Base-by-base conservation (phyloP, 2,797 vertebrate species). In the Bovichtus variegatus region DNA sequence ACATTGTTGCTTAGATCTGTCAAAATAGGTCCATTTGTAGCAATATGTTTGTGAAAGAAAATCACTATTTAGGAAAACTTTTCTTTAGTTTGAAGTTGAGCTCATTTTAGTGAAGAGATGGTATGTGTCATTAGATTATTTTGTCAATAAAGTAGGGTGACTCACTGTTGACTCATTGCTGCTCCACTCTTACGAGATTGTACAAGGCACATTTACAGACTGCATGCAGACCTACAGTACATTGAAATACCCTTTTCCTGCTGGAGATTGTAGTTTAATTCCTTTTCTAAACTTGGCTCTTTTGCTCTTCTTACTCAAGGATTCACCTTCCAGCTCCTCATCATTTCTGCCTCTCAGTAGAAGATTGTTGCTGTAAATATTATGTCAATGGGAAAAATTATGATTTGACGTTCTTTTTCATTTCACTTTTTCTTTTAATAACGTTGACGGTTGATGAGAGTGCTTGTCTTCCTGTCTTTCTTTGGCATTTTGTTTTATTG, bases 401-500 rank as follows among this genome's bases (percentile, higher is more conserved):
- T 63, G 64, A 74, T 74, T 40, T 62, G 13, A 72, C 62, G 68
- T 71, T 65, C 57, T 66, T 80, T 85, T 76, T 51, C 21, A 31
- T 79, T 74, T 54, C 41, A 29, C 34, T 19, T 77, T 50, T 72
- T 72, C 81, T 74, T 62, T 76, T 62, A 78, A 47, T 63, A 83
- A 60, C 44, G 47, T 16, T 82, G 67, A 80, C 78, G 63, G 54
- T 54, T 53, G 36, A 34, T 36, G 50, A 60, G 38, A 57, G 57
- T 66, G 61, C 80, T 80, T 85, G 64, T 81, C 83, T 61, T 44
- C 51, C 58, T 71, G 65, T 50, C 63, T 80, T 64, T 80, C 54
- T 47, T 34, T 81, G 84, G 60, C 81, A 81, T 89, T 87, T 85
- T 54, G 55, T 65, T 88, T 86, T 82, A 89, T 82, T 84, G 84